Evolutionary conservation across 2,797 vertebrate genomes (phyloP), one percentile per base, ranked within the genome.

Genomic region (Melanogrammus aeglefinus): DNA sequence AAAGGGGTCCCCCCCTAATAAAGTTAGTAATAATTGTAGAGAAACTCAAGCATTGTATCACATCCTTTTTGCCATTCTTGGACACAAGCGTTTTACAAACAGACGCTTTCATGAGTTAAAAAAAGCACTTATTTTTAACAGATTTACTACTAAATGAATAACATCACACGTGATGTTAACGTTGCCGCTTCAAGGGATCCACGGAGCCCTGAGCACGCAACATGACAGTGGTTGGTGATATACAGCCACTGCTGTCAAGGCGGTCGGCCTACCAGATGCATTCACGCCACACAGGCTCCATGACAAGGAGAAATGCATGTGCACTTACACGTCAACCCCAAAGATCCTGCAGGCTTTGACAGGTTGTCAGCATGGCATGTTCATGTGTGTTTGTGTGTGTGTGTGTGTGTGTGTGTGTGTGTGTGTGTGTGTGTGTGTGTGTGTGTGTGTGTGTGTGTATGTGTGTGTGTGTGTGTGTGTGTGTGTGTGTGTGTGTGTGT

Each of bases 351-450:
- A 9, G 27, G 29, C 44, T 78, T 39, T 78, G 77, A 83, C 75
- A 78, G 69, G 75, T 80, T 76, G 76, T 81, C 75, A 80, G 78
- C 77, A 79, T 31, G 47, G 9, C 14, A n/a, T 29, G 73, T 3
- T 13, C 47, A 73, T 75, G 35, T 31, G 6, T 75, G 41, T 38
- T 44, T 36, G 76, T 73, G 38, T 44, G n/a, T 51, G 3, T 69
- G 7, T 38, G 51, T 33, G 18, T 70, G 63, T 31, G 29, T 72
- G 9, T 31, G 66, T 27, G 36, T 47, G 24, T 77, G 66, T 31
- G 27, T 72, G 36, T 31, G 66, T 72, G 66, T 77, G 35, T 72
- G n/a, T 41, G n/a, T 38, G 51, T 63, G 31, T 71, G 24, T 75
- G 38, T 31, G n/a, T 36, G 41, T 10, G 24, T 29, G 47, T 36